phyloP scores from a whole-genome alignment of 1,140 invertebrate species.

The Halictus rubicundus region DNA sequence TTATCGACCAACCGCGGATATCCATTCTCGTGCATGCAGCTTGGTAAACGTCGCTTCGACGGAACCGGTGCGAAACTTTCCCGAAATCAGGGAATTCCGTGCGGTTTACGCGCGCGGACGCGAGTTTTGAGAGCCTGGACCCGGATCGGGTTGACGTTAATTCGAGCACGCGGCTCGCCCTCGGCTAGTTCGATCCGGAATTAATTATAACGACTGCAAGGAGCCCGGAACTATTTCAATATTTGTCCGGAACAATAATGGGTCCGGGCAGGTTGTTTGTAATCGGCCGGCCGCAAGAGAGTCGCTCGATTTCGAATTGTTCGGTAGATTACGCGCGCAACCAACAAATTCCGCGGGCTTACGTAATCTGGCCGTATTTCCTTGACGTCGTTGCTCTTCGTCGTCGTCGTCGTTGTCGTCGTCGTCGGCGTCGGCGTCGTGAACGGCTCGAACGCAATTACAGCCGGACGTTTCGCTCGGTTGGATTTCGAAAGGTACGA shows the following conservation, averaged over 20 bases:
- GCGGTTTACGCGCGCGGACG: too few species aligned
- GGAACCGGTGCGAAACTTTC: not conserved
- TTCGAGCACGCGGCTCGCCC: not conserved
- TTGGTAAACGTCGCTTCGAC: not conserved
- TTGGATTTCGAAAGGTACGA: not conserved
- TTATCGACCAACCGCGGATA: not conserved
- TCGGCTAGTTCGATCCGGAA: not conserved
- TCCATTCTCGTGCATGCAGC: not conserved
- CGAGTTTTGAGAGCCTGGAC: not conserved
- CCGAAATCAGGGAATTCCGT: not conserved
- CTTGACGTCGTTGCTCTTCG: too few species aligned
- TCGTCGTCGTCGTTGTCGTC: not conserved
- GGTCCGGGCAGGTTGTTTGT: not conserved
- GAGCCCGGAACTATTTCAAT: conserved; percentile 22
- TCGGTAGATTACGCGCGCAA: conserved; percentile 4
- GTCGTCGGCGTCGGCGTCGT: not conserved
- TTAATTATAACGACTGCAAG: conserved; percentile 12
- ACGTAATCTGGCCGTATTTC: not conserved
- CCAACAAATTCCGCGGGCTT: conserved; percentile 12
- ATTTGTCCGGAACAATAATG: conserved; percentile 7
- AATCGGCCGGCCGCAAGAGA: not conserved
- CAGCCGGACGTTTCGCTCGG: not conserved
- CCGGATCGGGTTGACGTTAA: not conserved
- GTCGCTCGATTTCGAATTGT: conserved; percentile 30
- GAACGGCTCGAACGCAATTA: conserved; percentile 15